Evolutionary conservation across 1,140 invertebrate genomes (phyloP), one percentile per base, ranked within the genome.

Genomic region (Apis florea): DNA sequence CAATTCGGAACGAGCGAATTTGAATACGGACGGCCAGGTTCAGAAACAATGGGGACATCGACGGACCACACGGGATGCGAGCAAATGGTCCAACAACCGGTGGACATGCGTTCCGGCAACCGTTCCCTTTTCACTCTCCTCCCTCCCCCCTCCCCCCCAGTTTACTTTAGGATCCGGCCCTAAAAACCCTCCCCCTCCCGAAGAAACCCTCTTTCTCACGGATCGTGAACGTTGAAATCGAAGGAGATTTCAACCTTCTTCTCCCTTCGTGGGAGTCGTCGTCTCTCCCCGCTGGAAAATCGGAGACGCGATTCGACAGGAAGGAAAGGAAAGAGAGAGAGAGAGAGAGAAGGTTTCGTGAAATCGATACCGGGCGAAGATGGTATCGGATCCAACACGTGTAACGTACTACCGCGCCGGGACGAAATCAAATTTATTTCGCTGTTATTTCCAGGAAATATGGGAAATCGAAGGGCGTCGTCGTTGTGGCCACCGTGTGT

Each of bases 81-180:
- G 93, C 93, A 94, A 94, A 94, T 94, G 92, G 93, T 93, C 90
- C 90, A 93, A 94, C 93, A 94, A 94, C 92, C 92, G 90, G 86
- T 88, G 90, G 92, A 93, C 93, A 94, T 94, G 93, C 92, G 93
- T 93, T 93, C 90, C 92, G 86, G 90, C 90, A 83, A 83, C 77
- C 73, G 53, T 72, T 83, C 82, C 81, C 83, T 88, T 83, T 58
- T 40, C 5, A n/a, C n/a, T n/a, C 49, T 11, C 6, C 21, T 40
- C 12, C 40, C 19, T 17, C 11, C 9, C 19, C 40, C 17, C 17
- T 3, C 40, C 4, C 21, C 6, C 2, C 40, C 40, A n/a, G 21
- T 13, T 13, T n/a, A 61, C 13, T 15, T 13, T 63, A 17, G 11
- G 21, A 61, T 26, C 21, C 24, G 59, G 24, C 11, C 31, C 31